Evolutionary conservation across 1,140 invertebrate species (phyloP), one percentile per base, ranked within the genome.

Genomic region (Drosophila punjabiensis): DNA sequence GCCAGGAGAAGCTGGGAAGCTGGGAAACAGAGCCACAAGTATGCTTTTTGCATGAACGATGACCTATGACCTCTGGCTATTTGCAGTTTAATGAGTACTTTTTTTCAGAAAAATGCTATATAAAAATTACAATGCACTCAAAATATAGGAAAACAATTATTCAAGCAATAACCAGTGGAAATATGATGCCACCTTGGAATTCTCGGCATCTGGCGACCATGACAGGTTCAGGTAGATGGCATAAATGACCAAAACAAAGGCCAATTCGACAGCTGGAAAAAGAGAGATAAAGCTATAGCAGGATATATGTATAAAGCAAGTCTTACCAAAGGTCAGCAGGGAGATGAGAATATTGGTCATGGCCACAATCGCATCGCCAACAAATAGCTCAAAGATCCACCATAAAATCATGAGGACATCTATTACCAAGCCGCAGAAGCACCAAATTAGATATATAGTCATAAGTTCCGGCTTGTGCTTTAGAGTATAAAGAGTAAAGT

Each of bases 261-360:
- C 53, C 35, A 81, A 55, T 58, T 89, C 85, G 30, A 89, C 81
- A n/a, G 33, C 85, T 89, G 16, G 1, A 58, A 56, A 1, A 5
- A 3, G 9, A n/a, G 28, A 28, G n/a, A 43, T 61, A 59, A 10
- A 20, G 6, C 3, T 1, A 28, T 0, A n/a, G 3, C 1, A 14
- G 7, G 4, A 30, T n/a, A 16, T 20, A 30, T n/a, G 14, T 20
- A 13, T 50, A 33, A 6, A 0, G 9, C 7, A 52, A 4, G 13
- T 39, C 75, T 68, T 58, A 50, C 86, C 71, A 65, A 90, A 80
- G 28, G 86, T 90, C 18, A 90, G 33, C 28, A 86, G 18, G 10
- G 86, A 86, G 4, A 89, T 86, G 20, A 89, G 20, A 6, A 89
- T 86, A 33, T 89, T 90, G 16, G 87, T 89, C 32, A 90, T 20